These are phyloP conservation scores for Cuculus canorus DNA, from an alignment of 2,797 vertebrate genomes.

Conservation along the genomic window DNA sequence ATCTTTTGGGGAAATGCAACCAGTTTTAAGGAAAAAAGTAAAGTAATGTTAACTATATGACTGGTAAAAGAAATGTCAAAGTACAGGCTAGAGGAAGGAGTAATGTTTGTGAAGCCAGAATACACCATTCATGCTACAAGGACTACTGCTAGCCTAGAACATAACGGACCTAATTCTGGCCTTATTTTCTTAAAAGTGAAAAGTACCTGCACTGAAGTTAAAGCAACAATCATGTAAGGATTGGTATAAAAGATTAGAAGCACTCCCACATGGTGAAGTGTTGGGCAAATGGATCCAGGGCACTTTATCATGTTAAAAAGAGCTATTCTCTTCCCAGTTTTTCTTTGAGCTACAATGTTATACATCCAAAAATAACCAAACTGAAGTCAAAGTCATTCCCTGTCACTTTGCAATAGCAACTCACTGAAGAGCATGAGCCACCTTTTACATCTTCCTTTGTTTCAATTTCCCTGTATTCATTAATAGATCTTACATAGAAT, in stretches of 20 bases:
- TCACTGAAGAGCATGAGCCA: background rate
- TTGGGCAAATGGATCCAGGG: background rate
- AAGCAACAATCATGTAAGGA: background rate
- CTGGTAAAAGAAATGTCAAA: background rate
- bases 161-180: background rate
- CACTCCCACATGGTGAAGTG: background rate
- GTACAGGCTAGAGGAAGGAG: background rate
- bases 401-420: background rate
- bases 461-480: background rate
- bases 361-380: background rate
- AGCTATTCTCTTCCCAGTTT: background rate
- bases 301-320: background rate
- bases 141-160: background rate
- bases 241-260: background rate
- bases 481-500: too few species aligned
- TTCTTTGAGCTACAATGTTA: background rate
- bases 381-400: background rate
- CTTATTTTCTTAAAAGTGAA: background rate
- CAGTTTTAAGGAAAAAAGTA: background rate
- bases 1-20: background rate
- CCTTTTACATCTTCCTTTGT: background rate
- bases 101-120: background rate
- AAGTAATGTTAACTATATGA: background rate
- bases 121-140: background rate
- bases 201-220: background rate